These are phyloP conservation scores for Chionoecetes opilio DNA, from an alignment of 1,140 invertebrate species.

Conservation along the genomic window DNA sequence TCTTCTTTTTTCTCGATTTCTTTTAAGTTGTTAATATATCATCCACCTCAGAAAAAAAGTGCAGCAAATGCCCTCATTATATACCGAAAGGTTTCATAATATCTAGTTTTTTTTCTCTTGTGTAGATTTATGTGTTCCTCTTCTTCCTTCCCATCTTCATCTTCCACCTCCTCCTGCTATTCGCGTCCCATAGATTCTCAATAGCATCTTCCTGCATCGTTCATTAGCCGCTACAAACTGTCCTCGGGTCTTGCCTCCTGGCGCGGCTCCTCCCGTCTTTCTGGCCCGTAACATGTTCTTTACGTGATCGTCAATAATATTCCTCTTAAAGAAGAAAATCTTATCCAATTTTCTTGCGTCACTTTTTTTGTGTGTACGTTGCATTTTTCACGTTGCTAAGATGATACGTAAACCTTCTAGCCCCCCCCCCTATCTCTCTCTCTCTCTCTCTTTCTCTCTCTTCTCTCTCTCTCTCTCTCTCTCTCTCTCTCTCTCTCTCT, in stretches of 20 bases:
- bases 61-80: background rate
- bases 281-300: background rate
- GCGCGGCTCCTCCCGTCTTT: background rate
- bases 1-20: background rate
- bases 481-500: too few relatives aligned
- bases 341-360: background rate
- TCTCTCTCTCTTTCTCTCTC: too few relatives aligned
- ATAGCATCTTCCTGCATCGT: background rate
- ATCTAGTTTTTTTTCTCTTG: conserved; percentile 1
- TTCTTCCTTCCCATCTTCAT: background rate
- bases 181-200: background rate
- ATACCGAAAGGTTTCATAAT: background rate
- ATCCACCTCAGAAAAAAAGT: background rate
- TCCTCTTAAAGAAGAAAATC: background rate
- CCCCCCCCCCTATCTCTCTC: too few relatives aligned
- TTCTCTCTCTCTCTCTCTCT: too few relatives aligned
- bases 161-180: background rate
- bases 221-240: background rate
- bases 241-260: background rate
- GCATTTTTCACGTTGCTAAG: background rate
- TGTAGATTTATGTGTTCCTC: background rate
- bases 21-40: background rate
- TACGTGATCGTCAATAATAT: background rate
- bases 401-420: background rate
- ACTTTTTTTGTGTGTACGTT: background rate